Evolutionary conservation across 1,140 invertebrate genomes (phyloP).

Genomic region (Ladona fulva): DNA sequence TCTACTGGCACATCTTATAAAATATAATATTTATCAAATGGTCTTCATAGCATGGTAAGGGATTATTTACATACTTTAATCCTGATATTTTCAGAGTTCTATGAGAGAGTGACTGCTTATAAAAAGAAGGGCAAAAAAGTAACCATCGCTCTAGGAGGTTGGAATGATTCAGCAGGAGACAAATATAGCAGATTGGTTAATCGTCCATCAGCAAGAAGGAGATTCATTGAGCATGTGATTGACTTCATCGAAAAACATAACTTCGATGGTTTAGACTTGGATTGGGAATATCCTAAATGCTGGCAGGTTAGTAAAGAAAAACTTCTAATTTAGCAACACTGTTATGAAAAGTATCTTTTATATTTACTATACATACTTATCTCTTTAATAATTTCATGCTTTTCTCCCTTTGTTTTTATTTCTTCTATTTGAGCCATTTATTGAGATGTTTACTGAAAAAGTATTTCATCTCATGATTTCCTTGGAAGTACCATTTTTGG

Average conservation of each 20-base stretch:
- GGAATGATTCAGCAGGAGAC: slow-evolving; percentile 80
- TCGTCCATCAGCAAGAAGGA: slow-evolving; percentile 53
- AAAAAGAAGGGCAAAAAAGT: slow-evolving; percentile 76
- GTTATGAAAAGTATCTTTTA: too few species aligned
- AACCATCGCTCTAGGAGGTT: slow-evolving; percentile 72
- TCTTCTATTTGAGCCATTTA: too few species aligned
- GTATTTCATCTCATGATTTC: too few species aligned
- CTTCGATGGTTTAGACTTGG: slow-evolving; percentile 81
- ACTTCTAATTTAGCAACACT: too few species aligned
- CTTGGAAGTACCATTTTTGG: too few species aligned
- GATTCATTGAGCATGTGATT: slow-evolving; percentile 64
- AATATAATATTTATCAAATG: too few species aligned
- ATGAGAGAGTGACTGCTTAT: slow-evolving; percentile 65
- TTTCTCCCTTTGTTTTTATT: too few species aligned
- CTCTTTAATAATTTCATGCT: too few species aligned
- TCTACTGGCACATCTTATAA: too few species aligned
- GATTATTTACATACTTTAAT: background rate
- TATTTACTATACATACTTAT: too few species aligned
- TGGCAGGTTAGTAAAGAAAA: slow-evolving; percentile 58
- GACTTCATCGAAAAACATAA: slow-evolving; percentile 69
- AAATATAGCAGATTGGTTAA: slow-evolving; percentile 78
- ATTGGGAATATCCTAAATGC: slow-evolving; percentile 88
- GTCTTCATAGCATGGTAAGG: background rate
- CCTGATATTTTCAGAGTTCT: slow-evolving; percentile 52
- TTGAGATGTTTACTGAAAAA: too few species aligned